Conservation (phyloP, 2,797 vertebrate genomes). For the Coranthus polyacanthus region DNA sequence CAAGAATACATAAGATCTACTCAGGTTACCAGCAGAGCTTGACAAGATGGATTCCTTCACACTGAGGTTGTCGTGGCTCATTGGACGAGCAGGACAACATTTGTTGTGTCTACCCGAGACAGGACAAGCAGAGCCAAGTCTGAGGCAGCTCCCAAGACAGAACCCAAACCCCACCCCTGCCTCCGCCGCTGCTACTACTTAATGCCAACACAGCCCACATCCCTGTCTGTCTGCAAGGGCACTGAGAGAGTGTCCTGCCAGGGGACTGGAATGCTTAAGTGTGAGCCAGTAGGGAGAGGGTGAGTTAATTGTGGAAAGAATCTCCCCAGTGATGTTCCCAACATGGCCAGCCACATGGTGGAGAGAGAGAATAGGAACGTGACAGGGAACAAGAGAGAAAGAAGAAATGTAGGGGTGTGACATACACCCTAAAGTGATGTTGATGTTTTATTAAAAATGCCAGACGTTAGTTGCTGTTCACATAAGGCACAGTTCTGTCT, state of each 20-base stretch:
- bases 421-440: neutral
- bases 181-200: conserved; percentile 10
- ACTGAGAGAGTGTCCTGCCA: conserved; percentile 66
- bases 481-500: neutral
- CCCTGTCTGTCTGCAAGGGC: conserved; percentile 60
- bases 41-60: conserved; percentile 55
- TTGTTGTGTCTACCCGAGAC: conserved; percentile 51
- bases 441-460: neutral
- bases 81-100: conserved; percentile 36
- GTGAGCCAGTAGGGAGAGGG: conserved; percentile 71
- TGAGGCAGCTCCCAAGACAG: conserved; percentile 23
- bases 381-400: conserved; percentile 3
- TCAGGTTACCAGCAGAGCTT: conserved; percentile 54
- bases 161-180: conserved; percentile 9
- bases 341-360: conserved; percentile 58
- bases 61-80: conserved; percentile 31
- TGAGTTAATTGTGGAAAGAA: conserved; percentile 84
- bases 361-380: conserved; percentile 24
- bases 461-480: neutral
- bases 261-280: conserved; percentile 73
- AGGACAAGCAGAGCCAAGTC: conserved; percentile 32
- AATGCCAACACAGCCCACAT: conserved; percentile 50
- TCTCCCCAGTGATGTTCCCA: conserved; percentile 77
- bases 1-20: conserved; percentile 34
- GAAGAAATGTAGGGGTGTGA: neutral